Evolutionary conservation across 2,888 invertebrate species (phyloP), one percentile per base, ranked within the genome.

Genomic region (Liodrosophila aerea): DNA sequence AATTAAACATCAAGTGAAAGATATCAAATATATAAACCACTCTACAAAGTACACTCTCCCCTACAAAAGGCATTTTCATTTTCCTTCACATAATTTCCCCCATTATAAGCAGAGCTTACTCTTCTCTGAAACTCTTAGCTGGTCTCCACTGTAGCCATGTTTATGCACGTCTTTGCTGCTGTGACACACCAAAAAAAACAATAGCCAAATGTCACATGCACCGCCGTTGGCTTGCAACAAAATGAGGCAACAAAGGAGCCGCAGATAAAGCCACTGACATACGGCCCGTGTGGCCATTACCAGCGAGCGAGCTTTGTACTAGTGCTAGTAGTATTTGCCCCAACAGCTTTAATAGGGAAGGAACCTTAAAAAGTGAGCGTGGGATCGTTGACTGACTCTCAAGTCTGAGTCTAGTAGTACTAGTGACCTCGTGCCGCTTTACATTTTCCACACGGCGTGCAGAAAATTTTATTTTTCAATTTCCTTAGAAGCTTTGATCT

Each of bases 401-500:
- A n/a, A n/a, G n/a, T n/a, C 22, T 22, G 5, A 22, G 22, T 22
- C 22, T 22, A 22, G 22, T 22, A 31, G 22, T 29, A 37, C 11
- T 53, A 15, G 27, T 33, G 8, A 16, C 39, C 37, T 9, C 8
- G 37, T 9, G 15, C 37, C 45, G 31, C 43, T 60, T 58, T 51
- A 43, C 65, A 52, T 69, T 34, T 63, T 67, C 46, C 46, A 40
- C 62, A 29, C 46, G 51, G 51, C 65, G 45, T 65, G 69, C 50
- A 50, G 52, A 54, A 64, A 61, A 69, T 65, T 73, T 33, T 65
- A 56, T 76, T 76, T 77, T 78, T 82, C 73, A 76, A 78, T 78
- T 78, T 78, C 64, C 82, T 64, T 62, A 67, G 76, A 72, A 62
- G 71, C 65, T 82, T 78, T 82, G 78, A 78, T 77, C 76, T 69